Conservation (phyloP, 2,888 invertebrate species). For the Tryphoninae sp. region DNA sequence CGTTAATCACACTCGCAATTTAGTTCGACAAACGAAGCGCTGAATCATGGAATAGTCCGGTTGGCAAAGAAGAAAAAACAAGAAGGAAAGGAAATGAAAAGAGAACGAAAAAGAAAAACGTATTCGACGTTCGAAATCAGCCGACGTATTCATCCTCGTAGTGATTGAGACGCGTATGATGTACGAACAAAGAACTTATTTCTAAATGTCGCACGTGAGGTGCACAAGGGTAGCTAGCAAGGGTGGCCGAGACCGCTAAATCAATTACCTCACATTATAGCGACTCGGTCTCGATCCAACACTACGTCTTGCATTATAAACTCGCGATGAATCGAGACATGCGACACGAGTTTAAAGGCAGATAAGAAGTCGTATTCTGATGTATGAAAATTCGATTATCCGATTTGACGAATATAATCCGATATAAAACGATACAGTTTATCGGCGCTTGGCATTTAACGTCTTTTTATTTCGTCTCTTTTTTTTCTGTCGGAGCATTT, state of each 20-base stretch:
- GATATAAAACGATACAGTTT: slow-evolving; percentile 67
- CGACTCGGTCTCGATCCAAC: slow-evolving; percentile 62
- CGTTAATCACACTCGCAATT: background rate
- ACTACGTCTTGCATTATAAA: slow-evolving; percentile 50
- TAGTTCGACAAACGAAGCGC: background rate
- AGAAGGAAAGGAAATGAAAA: background rate
- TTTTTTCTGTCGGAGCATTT: background rate
- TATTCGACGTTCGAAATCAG: background rate
- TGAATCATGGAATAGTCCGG: background rate
- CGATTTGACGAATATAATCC: slow-evolving; percentile 68
- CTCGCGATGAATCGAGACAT: background rate
- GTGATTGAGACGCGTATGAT: slow-evolving; percentile 32
- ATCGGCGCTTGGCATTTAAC: slow-evolving; percentile 57
- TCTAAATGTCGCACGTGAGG: background rate
- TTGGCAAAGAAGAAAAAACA: background rate
- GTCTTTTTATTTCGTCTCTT: slow-evolving; percentile 49
- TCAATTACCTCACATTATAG: slow-evolving; percentile 56
- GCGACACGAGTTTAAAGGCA: slow-evolving; percentile 18
- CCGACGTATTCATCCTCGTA: slow-evolving; percentile 5
- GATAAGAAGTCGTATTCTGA: slow-evolving; percentile 63
- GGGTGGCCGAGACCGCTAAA: slow-evolving; percentile 48
- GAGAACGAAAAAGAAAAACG: slow-evolving; percentile 1
- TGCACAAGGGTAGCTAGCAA: background rate
- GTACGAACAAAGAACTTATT: background rate
- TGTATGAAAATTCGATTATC: slow-evolving; percentile 72